Evolutionary conservation across 2,797 vertebrate species (phyloP), one percentile per base, ranked within the genome.

Genomic region (Oreortyx pictus): DNA sequence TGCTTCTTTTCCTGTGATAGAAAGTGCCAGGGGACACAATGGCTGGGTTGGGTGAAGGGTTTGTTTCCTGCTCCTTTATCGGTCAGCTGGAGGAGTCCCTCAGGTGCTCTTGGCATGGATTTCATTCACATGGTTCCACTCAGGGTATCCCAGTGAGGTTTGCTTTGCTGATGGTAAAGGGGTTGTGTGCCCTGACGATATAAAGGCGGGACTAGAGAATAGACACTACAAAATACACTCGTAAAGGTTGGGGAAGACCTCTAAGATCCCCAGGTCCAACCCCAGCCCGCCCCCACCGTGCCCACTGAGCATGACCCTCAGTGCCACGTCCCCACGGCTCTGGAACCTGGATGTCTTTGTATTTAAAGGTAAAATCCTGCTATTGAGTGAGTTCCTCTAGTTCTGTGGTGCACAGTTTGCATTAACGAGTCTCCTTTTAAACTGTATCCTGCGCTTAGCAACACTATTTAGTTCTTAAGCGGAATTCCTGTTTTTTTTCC

Each of bases 1-100:
- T 29, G 47, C 57, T 73, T 29, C 4, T 81, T 77, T 93, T 90
- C 88, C 90, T 94, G 78, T 85, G 78, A 35, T 12, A 57, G 74
- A 93, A 87, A 77, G 54, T 16, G 60, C 19, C 47, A 2, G 67
- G 66, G 76, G 72, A 70, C 59, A 68, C 61, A 46, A 10, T 67
- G 56, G 31, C 41, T 78, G 49, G 7, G 67, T 66, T 83, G 35
- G 72, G 56, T 43, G 22, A 62, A 50, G 50, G 0, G 0, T 37
- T 67, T 35, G 3, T 3, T 11, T 23, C 19, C 8, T 50, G 39
- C 39, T 41, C 39, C 39, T 41, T 41, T 31, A 20, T 39, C 0
- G 0, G 18, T 70, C 52, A 54, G 11, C 50, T 54, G 11, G 39
- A 61, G 65, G 85, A 90, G 27, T 67, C 66, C 13, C 5, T 90